Conservation (phyloP, 2,888 invertebrate genomes). For the Lasius platythorax region DNA sequence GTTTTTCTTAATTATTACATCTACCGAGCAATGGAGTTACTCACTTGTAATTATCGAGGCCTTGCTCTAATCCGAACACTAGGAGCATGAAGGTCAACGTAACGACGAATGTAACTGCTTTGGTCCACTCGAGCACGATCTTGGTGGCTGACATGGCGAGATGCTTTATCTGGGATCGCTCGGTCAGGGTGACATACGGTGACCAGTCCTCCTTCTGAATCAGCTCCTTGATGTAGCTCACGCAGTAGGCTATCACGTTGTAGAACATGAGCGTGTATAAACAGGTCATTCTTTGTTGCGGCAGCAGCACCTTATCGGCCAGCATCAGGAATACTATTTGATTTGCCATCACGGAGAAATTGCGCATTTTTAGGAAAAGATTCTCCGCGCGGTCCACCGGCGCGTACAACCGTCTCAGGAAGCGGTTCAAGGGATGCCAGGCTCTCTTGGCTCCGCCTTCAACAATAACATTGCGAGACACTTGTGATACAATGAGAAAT, state of each 20-base stretch:
- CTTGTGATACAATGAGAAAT: neutral
- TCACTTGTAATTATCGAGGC: conserved; percentile 90
- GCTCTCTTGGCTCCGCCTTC: conserved; percentile 70
- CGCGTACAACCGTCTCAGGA: conserved; percentile 86
- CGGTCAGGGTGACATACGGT: conserved; percentile 91
- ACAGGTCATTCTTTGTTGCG: conserved; percentile 88
- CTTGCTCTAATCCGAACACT: conserved; percentile 92
- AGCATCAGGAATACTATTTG: conserved; percentile 92
- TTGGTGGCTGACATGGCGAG: conserved; percentile 94
- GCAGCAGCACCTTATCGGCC: conserved; percentile 90
- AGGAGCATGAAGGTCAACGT: conserved; percentile 92
- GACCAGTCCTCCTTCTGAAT: conserved; percentile 93
- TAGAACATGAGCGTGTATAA: conserved; percentile 94
- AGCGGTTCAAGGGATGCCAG: conserved; percentile 73
- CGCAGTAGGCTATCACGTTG: conserved; percentile 93
- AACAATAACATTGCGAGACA: neutral
- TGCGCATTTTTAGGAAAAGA: conserved; percentile 90
- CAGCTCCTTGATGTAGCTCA: conserved; percentile 91
- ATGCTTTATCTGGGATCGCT: conserved; percentile 91
- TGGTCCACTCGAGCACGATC: conserved; percentile 93
- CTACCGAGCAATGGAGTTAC: conserved; percentile 17
- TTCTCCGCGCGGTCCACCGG: conserved; percentile 90
- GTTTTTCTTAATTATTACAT: neutral
- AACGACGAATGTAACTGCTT: conserved; percentile 92
- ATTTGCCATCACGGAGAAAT: conserved; percentile 90